Conservation (phyloP, 1,140 invertebrate genomes). For the Amyelois transitella region DNA sequence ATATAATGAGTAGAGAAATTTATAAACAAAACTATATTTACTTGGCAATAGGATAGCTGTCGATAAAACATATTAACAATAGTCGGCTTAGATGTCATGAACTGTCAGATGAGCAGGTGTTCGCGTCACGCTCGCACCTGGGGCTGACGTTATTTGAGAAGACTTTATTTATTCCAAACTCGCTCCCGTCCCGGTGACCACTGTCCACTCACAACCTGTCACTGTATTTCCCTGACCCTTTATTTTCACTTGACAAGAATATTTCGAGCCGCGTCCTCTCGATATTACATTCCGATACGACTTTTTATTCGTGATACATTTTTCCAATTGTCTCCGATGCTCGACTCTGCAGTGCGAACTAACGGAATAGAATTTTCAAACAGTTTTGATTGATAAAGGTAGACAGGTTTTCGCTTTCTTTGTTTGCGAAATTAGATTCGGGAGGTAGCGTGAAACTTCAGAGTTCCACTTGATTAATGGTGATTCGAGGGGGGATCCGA, state of each 20-base stretch:
- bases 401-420: constrained; percentile 72
- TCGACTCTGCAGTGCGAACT: constrained; percentile 60
- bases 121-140: constrained; percentile 32
- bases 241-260: constrained; percentile 72
- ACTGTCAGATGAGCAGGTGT: constrained; percentile 33
- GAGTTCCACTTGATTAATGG: constrained; percentile 72
- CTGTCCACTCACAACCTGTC: constrained; percentile 66
- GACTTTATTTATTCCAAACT: constrained; percentile 68
- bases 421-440: constrained; percentile 73
- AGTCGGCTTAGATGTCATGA: constrained; percentile 32
- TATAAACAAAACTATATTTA: too few species aligned
- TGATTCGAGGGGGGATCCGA: constrained; percentile 47
- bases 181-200: constrained; percentile 62
- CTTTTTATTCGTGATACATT: constrained; percentile 74
- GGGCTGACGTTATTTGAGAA: constrained; percentile 54
- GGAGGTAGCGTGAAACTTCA: constrained; percentile 67
- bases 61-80: constrained; percentile 28
- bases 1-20: too few species aligned
- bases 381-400: constrained; percentile 74
- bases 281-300: constrained; percentile 70
- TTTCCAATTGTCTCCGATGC: constrained; percentile 70
- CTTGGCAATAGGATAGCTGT: background rate
- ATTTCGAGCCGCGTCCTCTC: constrained; percentile 54
- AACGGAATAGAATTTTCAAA: constrained; percentile 72
- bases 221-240: constrained; percentile 66